phyloP scores from a whole-genome alignment of 2,113 vertebrate genomes.

The Ondatra zibethicus region DNA sequence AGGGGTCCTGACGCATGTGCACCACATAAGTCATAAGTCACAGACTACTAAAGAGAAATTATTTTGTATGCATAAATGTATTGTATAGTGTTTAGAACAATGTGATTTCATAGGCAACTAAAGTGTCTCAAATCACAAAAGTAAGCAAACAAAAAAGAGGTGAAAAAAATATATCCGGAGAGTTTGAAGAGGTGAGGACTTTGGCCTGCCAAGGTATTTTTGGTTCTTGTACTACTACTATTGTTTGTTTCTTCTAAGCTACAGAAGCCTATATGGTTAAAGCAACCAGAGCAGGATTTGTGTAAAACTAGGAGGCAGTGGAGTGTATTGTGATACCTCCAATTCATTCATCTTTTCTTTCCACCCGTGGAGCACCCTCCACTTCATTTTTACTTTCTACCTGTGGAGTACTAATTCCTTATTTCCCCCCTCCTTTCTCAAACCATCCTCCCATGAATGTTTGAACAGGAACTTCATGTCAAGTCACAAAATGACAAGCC shows the following conservation, averaged over 20 bases:
- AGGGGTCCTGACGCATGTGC: not conserved
- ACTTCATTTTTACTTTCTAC: too few species aligned
- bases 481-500: not conserved
- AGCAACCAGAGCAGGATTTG: not conserved
- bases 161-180: not conserved
- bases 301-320: not conserved
- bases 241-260: not conserved
- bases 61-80: slow-evolving; percentile 56
- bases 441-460: not conserved
- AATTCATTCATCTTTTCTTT: not conserved
- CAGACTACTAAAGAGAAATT: slow-evolving; percentile 66
- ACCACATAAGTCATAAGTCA: slow-evolving; percentile 35
- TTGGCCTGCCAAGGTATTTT: not conserved
- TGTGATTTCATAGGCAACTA: slow-evolving; percentile 65
- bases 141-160: slow-evolving; percentile 23
- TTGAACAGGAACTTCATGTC: slow-evolving; percentile 37
- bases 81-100: slow-evolving; percentile 68
- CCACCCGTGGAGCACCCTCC: not conserved
- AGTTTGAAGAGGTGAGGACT: slow-evolving; percentile 16
- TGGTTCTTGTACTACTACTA: not conserved
- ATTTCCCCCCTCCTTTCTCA: not conserved
- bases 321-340: not conserved
- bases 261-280: not conserved
- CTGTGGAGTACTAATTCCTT: not conserved
- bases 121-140: slow-evolving; percentile 46